phyloP scores from a whole-genome alignment of 1,140 invertebrate genomes.

The Phymastichus coffea region DNA sequence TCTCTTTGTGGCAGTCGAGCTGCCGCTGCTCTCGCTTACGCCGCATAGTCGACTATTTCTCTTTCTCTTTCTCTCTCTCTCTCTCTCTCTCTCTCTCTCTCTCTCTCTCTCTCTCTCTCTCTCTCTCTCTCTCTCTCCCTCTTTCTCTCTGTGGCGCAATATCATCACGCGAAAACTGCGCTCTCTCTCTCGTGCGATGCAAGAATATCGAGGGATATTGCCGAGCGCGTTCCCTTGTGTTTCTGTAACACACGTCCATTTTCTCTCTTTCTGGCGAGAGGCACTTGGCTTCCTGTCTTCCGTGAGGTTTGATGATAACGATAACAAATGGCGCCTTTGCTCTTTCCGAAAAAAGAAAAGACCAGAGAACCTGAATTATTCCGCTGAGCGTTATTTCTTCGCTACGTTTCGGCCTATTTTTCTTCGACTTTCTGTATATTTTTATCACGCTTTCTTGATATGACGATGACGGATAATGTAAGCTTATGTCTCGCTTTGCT shows the following conservation, averaged over 20 bases:
- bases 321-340: constrained; percentile 20
- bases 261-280: neutral
- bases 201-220: no score
- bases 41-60: no score
- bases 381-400: no score
- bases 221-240: neutral
- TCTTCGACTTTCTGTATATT: neutral
- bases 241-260: neutral
- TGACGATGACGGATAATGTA: no score
- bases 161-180: neutral
- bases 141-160: no score
- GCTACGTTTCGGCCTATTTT: neutral
- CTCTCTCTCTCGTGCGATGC: no score
- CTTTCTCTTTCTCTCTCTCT: no score
- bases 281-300: neutral
- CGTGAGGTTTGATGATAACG: constrained; percentile 19
- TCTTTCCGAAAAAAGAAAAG: no score
- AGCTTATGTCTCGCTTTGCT: no score
- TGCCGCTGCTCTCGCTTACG: no score
- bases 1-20: no score
- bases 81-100: constrained; percentile 11
- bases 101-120: constrained; percentile 2
- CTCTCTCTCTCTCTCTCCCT: neutral
- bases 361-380: no score
- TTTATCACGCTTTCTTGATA: neutral